phyloP scores from a whole-genome alignment of 2,888 invertebrate species.

The Opisthograptis luteolata region DNA sequence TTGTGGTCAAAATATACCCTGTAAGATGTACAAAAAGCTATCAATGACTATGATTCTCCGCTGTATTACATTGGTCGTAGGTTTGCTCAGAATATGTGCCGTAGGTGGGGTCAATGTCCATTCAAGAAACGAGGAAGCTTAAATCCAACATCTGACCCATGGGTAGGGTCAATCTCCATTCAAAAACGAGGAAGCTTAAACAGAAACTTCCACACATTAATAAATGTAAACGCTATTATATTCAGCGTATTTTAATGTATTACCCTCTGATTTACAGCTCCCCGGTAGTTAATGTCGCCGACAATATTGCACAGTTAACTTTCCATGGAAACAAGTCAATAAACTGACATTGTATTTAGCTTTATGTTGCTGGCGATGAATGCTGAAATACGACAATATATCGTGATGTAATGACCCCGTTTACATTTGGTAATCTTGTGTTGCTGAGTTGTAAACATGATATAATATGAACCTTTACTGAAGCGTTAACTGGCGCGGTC shows the following conservation, averaged over 20 bases:
- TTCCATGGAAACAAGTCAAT: conserved; percentile 28
- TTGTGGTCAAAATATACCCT: no score
- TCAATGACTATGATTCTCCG: no score
- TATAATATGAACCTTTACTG: no score
- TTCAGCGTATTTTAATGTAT: conserved; percentile 22
- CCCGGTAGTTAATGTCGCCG: conserved; percentile 24
- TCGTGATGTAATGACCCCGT: conserved; percentile 23
- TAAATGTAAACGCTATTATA: conserved; percentile 24
- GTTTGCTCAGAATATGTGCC: no score
- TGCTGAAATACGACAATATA: conserved; percentile 26
- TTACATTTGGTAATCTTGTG: conserved; percentile 8
- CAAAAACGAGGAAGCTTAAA: conserved; percentile 6
- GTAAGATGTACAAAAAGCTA: no score
- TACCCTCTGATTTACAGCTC: conserved; percentile 29
- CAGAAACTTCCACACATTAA: conserved; percentile 8
- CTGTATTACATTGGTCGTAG: no score
- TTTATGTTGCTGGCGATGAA: conserved; percentile 19
- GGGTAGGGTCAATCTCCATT: no score
- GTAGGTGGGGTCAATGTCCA: no score
- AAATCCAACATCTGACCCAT: no score
- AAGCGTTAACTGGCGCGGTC: no score
- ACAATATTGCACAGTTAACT: conserved; percentile 21
- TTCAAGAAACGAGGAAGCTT: no score
- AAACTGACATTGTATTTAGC: conserved; percentile 31
- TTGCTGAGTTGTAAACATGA: conserved; percentile 2